Conservation (phyloP, 2,797 vertebrate genomes). For the Phaenicophaeus curvirostris region DNA sequence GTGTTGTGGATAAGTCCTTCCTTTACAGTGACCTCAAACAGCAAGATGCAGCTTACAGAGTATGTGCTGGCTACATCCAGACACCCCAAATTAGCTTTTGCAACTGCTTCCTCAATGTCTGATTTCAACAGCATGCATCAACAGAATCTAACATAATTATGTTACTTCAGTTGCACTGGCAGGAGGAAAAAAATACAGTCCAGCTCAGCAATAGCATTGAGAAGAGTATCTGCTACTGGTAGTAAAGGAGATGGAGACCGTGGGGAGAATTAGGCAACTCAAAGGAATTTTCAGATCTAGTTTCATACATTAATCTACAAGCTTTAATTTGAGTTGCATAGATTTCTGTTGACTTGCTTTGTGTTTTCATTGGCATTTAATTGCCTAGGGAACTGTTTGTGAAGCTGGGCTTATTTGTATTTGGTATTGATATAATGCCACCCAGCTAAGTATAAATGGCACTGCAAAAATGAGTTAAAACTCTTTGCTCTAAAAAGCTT, state of each 20-base stretch:
- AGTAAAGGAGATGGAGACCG: not conserved
- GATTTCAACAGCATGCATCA: not conserved
- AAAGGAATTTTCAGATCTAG: not conserved
- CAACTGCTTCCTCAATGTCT: not conserved
- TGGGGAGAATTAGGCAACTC: not conserved
- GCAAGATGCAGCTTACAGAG: not conserved
- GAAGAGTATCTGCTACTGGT: not conserved
- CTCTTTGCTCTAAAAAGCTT: not conserved
- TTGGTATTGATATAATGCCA: not conserved
- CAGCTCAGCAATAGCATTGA: not conserved
- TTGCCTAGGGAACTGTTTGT: not conserved
- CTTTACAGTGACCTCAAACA: not conserved
- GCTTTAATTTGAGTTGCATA: not conserved
- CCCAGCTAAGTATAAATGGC: not conserved
- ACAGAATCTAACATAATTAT: not conserved
- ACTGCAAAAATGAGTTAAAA: not conserved
- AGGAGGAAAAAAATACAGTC: not conserved
- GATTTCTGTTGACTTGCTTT: not conserved
- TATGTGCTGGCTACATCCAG: not conserved
- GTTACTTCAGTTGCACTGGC: not conserved
- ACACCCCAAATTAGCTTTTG: not conserved
- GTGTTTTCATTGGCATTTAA: not conserved
- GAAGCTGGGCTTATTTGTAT: conserved; percentile 1
- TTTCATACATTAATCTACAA: not conserved
- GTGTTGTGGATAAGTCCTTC: not conserved